A percentile compares a stretch with the other conserved stretches of the same genome.
These are phyloP conservation scores for Linyphia triangularis DNA, from an alignment of 2,888 invertebrate genomes.

Conservation along the genomic window DNA sequence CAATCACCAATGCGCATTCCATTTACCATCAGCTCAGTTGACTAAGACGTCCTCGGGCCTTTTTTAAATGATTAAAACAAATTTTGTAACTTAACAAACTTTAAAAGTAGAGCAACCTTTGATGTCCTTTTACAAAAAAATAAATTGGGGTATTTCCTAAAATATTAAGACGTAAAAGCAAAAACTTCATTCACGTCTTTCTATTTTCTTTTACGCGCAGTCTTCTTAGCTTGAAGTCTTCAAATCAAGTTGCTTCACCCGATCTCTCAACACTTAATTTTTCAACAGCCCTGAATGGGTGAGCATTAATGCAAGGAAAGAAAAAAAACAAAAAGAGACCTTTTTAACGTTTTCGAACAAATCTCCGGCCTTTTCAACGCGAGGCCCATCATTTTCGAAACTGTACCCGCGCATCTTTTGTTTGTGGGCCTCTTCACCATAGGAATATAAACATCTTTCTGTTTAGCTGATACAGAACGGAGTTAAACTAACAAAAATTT, in stretches of 20 bases:
- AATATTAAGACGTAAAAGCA: too few relatives aligned
- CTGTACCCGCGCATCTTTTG: conserved; percentile 55
- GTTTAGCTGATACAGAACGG: conserved; percentile 34
- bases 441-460: conserved; percentile 69
- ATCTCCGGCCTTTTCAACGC: conserved; percentile 68
- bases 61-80: too few relatives aligned
- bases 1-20: too few relatives aligned
- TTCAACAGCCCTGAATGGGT: conserved; percentile 58
- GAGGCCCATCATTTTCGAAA: conserved; percentile 62
- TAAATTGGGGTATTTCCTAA: too few relatives aligned
- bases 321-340: conserved; percentile 30
- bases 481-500: conserved; percentile 37
- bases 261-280: conserved; percentile 66
- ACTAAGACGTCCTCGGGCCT: too few relatives aligned
- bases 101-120: too few relatives aligned
- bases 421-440: conserved; percentile 59
- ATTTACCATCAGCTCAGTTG: too few relatives aligned
- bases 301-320: conserved; percentile 23
- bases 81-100: too few relatives aligned
- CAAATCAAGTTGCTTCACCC: conserved; percentile 54
- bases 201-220: conserved; percentile 3
- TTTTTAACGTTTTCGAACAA: conserved; percentile 72
- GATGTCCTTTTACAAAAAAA: too few relatives aligned
- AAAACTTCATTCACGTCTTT: not conserved
- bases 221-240: conserved; percentile 3